Evolutionary conservation across 1,140 invertebrate genomes (phyloP).

Genomic region (Apis florea): DNA sequence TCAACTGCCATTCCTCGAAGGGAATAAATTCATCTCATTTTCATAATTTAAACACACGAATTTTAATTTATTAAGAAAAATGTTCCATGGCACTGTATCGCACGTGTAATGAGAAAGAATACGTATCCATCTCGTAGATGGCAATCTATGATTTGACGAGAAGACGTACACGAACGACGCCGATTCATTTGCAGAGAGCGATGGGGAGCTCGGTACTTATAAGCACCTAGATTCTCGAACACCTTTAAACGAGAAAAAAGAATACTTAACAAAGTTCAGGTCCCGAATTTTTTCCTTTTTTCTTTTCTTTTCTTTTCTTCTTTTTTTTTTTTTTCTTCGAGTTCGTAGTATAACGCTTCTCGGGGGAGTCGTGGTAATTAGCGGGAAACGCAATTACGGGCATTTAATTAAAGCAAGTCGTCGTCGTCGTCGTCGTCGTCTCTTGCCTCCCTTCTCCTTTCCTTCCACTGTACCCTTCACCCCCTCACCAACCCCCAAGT

Average conservation of each 20-base stretch:
- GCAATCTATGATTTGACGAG: background rate
- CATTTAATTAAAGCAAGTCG: constrained; percentile 74
- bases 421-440: constrained; percentile 51
- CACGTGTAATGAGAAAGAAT: too few species aligned
- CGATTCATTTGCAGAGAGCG: constrained; percentile 20
- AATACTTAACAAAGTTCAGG: constrained; percentile 57
- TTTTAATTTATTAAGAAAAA: too few species aligned
- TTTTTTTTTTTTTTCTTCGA: constrained; percentile 58
- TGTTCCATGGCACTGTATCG: background rate
- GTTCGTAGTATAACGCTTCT: constrained; percentile 51
- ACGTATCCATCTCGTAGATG: background rate
- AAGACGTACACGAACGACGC: background rate
- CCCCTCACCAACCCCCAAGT: constrained; percentile 15
- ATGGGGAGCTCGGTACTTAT: constrained; percentile 32
- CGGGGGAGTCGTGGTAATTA: constrained; percentile 68
- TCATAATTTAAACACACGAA: too few species aligned
- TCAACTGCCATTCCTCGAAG: too few species aligned
- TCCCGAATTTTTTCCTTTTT: constrained; percentile 58
- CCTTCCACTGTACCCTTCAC: background rate
- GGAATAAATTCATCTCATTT: too few species aligned
- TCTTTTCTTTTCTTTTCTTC: too few species aligned
- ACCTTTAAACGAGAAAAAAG: constrained; percentile 58
- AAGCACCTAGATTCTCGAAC: constrained; percentile 55
- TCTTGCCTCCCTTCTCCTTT: background rate
- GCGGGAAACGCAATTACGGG: constrained; percentile 74